phyloP scores from a whole-genome alignment of 2,888 invertebrate species.

The Yponomeuta sedellus region DNA sequence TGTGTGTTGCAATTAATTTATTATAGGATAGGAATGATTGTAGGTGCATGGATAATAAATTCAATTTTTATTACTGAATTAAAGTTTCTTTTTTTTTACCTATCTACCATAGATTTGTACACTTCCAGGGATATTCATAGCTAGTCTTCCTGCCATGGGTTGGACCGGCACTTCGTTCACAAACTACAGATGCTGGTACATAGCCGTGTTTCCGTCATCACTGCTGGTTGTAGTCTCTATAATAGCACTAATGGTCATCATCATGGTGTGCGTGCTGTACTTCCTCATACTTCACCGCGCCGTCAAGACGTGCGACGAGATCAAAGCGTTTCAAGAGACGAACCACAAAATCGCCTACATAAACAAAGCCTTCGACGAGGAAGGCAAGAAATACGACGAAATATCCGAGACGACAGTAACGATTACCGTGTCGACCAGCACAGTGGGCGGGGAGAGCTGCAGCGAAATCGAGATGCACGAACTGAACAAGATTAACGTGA shows the following conservation, averaged over 20 bases:
- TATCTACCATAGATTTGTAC: background rate
- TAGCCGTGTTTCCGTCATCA: constrained; percentile 68
- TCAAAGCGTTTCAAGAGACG: constrained; percentile 49
- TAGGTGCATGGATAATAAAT: no score
- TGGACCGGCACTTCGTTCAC: constrained; percentile 65
- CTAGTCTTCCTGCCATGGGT: constrained; percentile 47
- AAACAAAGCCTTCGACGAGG: constrained; percentile 41
- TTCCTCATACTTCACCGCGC: constrained; percentile 74
- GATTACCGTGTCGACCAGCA: constrained; percentile 34
- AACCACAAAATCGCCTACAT: constrained; percentile 29
- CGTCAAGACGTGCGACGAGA: constrained; percentile 66
- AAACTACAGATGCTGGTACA: constrained; percentile 76
- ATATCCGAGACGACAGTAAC: constrained; percentile 32
- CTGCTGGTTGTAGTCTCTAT: constrained; percentile 66
- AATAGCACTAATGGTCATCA: constrained; percentile 61
- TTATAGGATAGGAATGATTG: background rate
- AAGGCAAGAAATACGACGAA: constrained; percentile 29
- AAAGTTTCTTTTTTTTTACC: background rate
- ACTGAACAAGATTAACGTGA: constrained; percentile 24
- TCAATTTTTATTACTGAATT: background rate
- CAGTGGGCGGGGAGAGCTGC: constrained; percentile 23
- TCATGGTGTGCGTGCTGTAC: constrained; percentile 59
- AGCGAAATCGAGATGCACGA: constrained; percentile 27
- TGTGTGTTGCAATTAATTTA: background rate
- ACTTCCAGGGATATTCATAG: constrained; percentile 43